Percentiles rank a stretch among this genome's conserved stretches.
These are phyloP conservation scores for Tapirus indicus DNA, from an alignment of 2,797 vertebrate genomes.

Conservation along the genomic window DNA sequence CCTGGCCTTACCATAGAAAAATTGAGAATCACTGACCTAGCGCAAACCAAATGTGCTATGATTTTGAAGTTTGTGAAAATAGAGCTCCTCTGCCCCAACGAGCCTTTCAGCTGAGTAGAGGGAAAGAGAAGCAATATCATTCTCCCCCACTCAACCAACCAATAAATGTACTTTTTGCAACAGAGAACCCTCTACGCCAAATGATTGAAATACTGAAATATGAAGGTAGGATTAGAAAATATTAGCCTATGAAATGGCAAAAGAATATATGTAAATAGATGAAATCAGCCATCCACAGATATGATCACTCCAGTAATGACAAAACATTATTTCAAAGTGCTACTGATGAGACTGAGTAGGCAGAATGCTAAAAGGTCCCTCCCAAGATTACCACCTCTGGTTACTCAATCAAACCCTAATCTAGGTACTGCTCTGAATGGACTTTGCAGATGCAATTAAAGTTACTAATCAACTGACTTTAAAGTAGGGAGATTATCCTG, in stretches of 20 bases:
- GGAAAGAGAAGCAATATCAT: background rate
- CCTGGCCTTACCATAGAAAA: background rate
- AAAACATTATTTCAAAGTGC: conserved; percentile 21
- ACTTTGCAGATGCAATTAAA: background rate
- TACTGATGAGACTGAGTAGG: background rate
- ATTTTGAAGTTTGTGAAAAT: conserved; percentile 2
- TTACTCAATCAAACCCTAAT: background rate
- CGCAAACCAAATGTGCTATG: background rate
- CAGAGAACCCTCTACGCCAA: background rate
- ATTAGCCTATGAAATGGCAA: background rate
- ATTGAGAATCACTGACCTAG: background rate
- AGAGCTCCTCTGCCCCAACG: background rate
- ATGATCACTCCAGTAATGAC: background rate
- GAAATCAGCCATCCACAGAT: background rate
- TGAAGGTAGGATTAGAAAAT: conserved; percentile 4
- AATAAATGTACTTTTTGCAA: background rate
- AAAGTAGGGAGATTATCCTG: background rate
- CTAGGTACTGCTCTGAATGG: background rate
- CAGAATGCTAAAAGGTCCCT: background rate
- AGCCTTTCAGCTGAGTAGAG: background rate
- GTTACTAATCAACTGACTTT: conserved; percentile 42
- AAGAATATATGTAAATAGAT: background rate
- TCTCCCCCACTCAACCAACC: background rate
- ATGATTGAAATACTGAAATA: conserved; percentile 22
- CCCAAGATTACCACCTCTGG: background rate